These are phyloP conservation scores for Lycia hirtaria DNA, from an alignment of 2,888 invertebrate genomes.

Conservation along the genomic window DNA sequence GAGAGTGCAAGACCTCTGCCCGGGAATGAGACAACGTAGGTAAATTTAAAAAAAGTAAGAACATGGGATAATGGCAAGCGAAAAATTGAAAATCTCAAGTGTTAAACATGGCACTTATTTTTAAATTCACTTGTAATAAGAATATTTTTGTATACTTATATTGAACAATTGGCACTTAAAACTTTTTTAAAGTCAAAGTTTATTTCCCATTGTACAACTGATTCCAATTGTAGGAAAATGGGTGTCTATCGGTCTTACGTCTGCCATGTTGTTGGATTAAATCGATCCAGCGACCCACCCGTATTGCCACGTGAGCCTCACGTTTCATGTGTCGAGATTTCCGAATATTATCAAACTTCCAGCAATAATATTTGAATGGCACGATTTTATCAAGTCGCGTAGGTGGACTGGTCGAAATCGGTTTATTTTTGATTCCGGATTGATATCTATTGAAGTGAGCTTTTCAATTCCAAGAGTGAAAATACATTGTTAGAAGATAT, in stretches of 20 bases:
- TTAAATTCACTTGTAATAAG: too few relatives aligned
- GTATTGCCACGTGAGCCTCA: constrained; percentile 24
- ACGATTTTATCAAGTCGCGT: constrained; percentile 29
- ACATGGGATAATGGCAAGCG: too few relatives aligned
- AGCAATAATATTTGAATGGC: constrained; percentile 10
- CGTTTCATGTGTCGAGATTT: constrained; percentile 20
- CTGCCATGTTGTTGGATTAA: constrained; percentile 23
- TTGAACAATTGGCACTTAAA: too few relatives aligned
- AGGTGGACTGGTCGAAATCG: constrained; percentile 34
- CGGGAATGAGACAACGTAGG: too few relatives aligned
- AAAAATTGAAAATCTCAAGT: too few relatives aligned
- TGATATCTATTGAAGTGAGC: constrained; percentile 15
- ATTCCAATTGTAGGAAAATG: not conserved
- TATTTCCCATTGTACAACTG: too few relatives aligned
- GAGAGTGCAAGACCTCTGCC: not conserved
- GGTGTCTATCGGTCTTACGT: not conserved
- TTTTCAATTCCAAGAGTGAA: constrained; percentile 14
- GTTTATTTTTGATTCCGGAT: constrained; percentile 35
- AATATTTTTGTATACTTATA: too few relatives aligned
- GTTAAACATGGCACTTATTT: too few relatives aligned
- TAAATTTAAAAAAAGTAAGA: too few relatives aligned
- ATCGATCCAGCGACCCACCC: constrained; percentile 25
- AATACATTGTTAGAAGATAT: constrained; percentile 12
- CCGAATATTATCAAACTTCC: constrained; percentile 19
- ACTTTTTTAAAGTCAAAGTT: too few relatives aligned